Evolutionary conservation across 2,797 vertebrate genomes (phyloP).

Genomic region (Sciurus carolinensis): DNA sequence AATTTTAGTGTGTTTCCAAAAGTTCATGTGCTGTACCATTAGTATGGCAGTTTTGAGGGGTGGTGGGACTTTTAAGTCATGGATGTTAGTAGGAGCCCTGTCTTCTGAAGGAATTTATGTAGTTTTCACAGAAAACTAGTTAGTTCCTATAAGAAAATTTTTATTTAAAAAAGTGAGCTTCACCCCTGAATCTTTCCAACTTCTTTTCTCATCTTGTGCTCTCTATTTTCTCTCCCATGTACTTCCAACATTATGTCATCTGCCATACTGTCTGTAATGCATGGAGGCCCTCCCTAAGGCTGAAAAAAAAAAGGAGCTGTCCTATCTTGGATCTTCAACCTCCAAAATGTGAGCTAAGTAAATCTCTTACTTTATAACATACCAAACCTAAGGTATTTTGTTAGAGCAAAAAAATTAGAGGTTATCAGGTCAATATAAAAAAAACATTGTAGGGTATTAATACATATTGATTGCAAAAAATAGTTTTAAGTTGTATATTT

Average conservation of each 20-base stretch:
- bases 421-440: neutral
- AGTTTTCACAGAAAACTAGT: neutral
- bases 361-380: neutral
- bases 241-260: neutral
- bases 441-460: neutral
- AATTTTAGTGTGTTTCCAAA: neutral
- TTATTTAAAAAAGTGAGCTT: too few relatives aligned
- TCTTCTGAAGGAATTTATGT: too few relatives aligned
- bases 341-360: neutral
- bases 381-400: neutral
- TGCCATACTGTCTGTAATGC: neutral
- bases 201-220: neutral
- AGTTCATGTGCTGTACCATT: neutral
- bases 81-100: too few relatives aligned
- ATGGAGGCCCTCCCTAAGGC: too few relatives aligned
- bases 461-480: neutral
- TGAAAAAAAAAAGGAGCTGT: neutral
- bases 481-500: neutral
- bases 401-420: neutral
- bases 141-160: fast-evolving
- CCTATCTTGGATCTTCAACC: neutral
- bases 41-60: too few relatives aligned
- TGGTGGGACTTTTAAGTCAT: too few relatives aligned
- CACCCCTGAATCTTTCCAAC: fast-evolving
- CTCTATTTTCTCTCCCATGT: neutral